Evolutionary conservation across 2,797 vertebrate species (phyloP).

Genomic region (Acanthiza pusilla): DNA sequence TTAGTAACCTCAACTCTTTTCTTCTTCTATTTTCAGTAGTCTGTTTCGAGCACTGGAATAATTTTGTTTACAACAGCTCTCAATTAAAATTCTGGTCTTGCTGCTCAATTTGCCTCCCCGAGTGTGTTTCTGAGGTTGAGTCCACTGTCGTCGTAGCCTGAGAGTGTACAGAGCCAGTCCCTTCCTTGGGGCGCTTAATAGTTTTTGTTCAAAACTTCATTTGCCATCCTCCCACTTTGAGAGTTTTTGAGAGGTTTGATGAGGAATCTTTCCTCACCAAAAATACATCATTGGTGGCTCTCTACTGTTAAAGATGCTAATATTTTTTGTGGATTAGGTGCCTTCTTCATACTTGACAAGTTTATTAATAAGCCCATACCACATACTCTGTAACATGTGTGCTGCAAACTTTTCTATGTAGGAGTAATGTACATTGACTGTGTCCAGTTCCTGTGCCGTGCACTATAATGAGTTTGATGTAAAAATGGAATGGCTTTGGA

Average conservation of each 20-base stretch:
- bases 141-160: background rate
- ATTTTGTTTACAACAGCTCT: background rate
- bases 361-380: background rate
- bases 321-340: background rate
- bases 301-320: background rate
- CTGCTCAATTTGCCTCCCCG: background rate
- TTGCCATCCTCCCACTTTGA: background rate
- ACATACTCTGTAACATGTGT: background rate
- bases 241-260: background rate
- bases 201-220: background rate
- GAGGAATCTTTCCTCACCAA: background rate
- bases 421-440: background rate
- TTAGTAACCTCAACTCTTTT: background rate
- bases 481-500: background rate
- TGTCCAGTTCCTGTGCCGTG: background rate
- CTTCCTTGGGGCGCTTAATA: accelerated
- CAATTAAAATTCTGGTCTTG: background rate
- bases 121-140: background rate
- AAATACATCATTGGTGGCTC: background rate
- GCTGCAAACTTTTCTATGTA: background rate
- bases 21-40: background rate
- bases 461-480: background rate
- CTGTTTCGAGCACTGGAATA: background rate
- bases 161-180: background rate
- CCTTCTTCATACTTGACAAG: background rate